phyloP scores from a whole-genome alignment of 2,113 vertebrate species.

The Rhinogobius similis region DNA sequence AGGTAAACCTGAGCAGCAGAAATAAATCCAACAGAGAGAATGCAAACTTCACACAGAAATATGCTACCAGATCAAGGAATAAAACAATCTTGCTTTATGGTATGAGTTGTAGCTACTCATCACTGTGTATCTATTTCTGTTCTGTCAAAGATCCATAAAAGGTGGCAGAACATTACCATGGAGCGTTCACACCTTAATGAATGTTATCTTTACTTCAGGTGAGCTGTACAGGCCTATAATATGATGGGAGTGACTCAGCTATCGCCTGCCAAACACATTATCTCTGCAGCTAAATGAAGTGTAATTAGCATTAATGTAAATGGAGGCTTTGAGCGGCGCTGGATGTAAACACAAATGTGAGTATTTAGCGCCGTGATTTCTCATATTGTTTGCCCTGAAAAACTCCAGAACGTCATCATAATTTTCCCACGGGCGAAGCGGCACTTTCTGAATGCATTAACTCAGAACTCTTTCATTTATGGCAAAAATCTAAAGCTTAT shows the following conservation, averaged over 20 bases:
- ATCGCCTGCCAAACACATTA: not conserved
- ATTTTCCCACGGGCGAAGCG: not conserved
- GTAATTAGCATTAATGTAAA: conserved; percentile 11
- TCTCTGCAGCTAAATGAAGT: conserved; percentile 7
- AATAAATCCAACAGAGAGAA: not conserved
- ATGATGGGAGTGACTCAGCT: not conserved
- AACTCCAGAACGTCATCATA: not conserved
- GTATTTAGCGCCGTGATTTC: conserved; percentile 7
- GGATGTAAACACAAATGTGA: conserved; percentile 7
- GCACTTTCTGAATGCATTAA: conserved; percentile 5
- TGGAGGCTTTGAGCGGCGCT: conserved; percentile 2
- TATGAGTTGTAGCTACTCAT: too few relatives aligned
- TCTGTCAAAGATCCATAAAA: not conserved
- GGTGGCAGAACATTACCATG: not conserved
- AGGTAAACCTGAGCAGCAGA: not conserved
- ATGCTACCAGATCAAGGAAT: too few relatives aligned
- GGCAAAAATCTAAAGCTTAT: conserved; percentile 3
- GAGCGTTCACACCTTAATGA: not conserved
- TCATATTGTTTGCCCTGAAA: conserved; percentile 14
- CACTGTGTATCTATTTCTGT: not conserved
- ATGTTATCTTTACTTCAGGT: not conserved
- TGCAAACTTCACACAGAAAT: not conserved
- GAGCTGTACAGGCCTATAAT: not conserved
- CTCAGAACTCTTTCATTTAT: conserved; percentile 1
- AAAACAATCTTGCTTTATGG: too few relatives aligned